These are phyloP conservation scores for Clupea harengus DNA, from an alignment of 2,113 vertebrate genomes.

Conservation along the genomic window DNA sequence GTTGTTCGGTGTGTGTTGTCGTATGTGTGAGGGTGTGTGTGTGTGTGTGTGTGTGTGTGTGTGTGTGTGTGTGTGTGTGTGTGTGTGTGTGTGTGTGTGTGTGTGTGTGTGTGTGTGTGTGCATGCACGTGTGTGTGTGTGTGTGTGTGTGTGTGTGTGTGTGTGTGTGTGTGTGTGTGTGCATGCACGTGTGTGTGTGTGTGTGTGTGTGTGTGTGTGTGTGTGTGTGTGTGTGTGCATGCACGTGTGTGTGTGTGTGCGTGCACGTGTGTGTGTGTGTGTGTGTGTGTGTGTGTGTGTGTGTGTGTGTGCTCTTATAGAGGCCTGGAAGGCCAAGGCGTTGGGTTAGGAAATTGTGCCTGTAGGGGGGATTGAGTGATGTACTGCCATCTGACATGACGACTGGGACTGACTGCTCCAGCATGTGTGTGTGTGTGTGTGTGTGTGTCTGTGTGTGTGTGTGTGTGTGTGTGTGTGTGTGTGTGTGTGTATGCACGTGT, in stretches of 20 bases:
- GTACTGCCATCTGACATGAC: constrained; percentile 35
- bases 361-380: constrained; percentile 22
- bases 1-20: not conserved
- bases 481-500: not conserved
- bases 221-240: not conserved
- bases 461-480: not conserved
- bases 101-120: not conserved
- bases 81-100: no score
- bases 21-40: not conserved
- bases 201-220: not conserved
- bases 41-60: no score
- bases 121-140: no score
- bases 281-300: not conserved
- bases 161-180: not conserved
- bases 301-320: not conserved
- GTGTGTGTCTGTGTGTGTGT: no score
- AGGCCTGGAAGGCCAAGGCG: constrained; percentile 1
- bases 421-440: not conserved
- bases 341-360: constrained; percentile 19
- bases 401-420: constrained; percentile 6
- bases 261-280: not conserved
- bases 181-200: not conserved
- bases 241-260: no score
- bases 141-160: not conserved
- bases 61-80: no score